A percentile compares a stretch with the other conserved stretches of the same genome.
Conservation (phyloP, 2,113 vertebrate genomes). For the Clarias magur region DNA sequence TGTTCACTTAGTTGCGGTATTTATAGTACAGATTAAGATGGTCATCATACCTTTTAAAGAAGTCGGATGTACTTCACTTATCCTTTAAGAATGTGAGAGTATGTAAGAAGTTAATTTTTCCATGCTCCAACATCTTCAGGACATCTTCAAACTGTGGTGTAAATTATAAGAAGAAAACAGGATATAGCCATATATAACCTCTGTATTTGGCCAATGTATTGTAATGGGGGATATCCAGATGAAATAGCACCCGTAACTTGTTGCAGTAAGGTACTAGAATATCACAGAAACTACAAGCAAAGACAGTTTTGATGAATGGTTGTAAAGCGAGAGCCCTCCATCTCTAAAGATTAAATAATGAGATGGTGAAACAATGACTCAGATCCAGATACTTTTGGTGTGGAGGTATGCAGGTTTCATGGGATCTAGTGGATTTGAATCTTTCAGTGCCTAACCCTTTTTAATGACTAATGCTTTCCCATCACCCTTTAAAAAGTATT, state of each 20-base stretch:
- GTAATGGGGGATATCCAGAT: constrained; percentile 1
- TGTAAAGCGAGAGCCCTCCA: not conserved
- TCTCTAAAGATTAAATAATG: constrained; percentile 11
- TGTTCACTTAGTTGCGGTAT: constrained; percentile 24
- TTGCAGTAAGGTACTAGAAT: constrained; percentile 12
- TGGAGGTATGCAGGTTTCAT: constrained; percentile 26
- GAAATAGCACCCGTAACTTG: not conserved
- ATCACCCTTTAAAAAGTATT: constrained; percentile 45
- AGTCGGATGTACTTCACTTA: constrained; percentile 16
- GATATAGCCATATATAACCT: constrained; percentile 54
- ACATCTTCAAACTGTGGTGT: constrained; percentile 21
- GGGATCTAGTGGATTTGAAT: constrained; percentile 27
- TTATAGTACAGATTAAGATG: constrained; percentile 5
- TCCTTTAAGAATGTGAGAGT: constrained; percentile 25
- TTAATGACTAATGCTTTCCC: constrained; percentile 26
- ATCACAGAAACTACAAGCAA: constrained; percentile 19
- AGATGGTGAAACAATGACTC: not conserved
- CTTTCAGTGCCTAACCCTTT: constrained; percentile 61
- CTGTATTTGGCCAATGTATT: constrained; percentile 35
- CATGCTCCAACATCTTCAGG: constrained; percentile 17
- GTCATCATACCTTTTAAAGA: not conserved
- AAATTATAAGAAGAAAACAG: constrained; percentile 35
- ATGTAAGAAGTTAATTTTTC: not conserved
- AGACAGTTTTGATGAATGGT: not conserved
- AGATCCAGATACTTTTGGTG: constrained; percentile 22